Percentiles rank a stretch among this genome's conserved stretches.
Conservation (phyloP, 2,113 vertebrate species). For the Gobiocypris rarus region DNA sequence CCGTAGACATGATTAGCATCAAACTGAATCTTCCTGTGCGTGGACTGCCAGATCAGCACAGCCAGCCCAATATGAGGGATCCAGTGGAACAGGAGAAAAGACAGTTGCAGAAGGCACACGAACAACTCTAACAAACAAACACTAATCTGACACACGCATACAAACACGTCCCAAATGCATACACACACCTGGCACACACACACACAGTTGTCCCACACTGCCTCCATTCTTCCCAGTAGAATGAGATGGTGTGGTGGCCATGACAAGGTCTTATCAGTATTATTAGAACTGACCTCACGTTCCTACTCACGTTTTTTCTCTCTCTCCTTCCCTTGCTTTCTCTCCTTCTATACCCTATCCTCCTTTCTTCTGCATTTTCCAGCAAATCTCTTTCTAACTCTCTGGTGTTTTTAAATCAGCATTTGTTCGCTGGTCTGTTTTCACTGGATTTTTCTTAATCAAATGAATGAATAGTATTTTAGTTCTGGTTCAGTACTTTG, state of each 20-base stretch:
- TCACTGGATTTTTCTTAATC: background rate
- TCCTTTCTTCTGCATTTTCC: background rate
- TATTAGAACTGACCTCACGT: slow-evolving; percentile 57
- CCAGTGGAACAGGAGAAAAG: slow-evolving; percentile 39
- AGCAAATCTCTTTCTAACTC: background rate
- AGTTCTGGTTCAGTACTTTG: background rate
- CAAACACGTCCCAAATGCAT: slow-evolving; percentile 34
- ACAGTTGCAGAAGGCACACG: slow-evolving; percentile 26
- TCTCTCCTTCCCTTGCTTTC: slow-evolving; percentile 1
- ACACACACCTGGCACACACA: slow-evolving; percentile 45
- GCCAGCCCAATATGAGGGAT: slow-evolving; percentile 36
- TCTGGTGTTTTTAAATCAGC: background rate
- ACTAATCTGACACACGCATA: slow-evolving; percentile 36
- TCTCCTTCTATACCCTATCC: background rate
- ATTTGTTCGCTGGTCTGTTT: background rate
- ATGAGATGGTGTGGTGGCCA: slow-evolving; percentile 44
- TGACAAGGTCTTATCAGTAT: slow-evolving; percentile 48
- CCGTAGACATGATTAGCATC: slow-evolving; percentile 34
- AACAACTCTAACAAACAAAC: slow-evolving; percentile 39
- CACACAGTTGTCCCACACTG: slow-evolving; percentile 34
- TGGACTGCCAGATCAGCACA: slow-evolving; percentile 45
- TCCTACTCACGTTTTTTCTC: slow-evolving; percentile 4
- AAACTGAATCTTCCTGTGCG: slow-evolving; percentile 28
- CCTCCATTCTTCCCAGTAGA: slow-evolving; percentile 43
- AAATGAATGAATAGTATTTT: background rate